Evolutionary conservation across 2,113 vertebrate genomes (phyloP).

Genomic region (Dasypus novemcinctus): DNA sequence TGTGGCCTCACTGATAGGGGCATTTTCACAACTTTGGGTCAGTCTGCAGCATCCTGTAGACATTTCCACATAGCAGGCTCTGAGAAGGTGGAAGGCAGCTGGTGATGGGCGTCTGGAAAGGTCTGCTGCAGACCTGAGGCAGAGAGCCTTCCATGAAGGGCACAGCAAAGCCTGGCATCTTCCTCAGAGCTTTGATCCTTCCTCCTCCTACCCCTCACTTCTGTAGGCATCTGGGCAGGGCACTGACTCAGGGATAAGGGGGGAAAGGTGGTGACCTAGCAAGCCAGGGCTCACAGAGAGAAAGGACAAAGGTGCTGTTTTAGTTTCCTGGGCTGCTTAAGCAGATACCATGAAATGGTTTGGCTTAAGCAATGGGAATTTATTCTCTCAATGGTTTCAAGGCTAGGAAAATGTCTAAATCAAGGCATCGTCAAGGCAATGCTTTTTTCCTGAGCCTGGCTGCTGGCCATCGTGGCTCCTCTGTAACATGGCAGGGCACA

Average conservation of each 20-base stretch:
- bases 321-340: too few species aligned
- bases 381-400: too few species aligned
- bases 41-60: neutral
- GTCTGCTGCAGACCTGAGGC: neutral
- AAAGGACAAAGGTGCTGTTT: neutral
- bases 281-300: neutral
- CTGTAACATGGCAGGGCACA: too few species aligned
- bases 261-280: neutral
- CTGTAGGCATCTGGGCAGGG: neutral
- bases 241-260: neutral
- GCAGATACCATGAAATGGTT: too few species aligned
- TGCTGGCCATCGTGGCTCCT: too few species aligned
- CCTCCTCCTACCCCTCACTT: neutral
- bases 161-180: neutral
- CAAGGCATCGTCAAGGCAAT: too few species aligned
- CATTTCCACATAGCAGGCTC: neutral
- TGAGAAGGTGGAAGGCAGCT: neutral
- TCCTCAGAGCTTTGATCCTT: neutral
- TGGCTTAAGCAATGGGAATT: too few species aligned
- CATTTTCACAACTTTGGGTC: neutral
- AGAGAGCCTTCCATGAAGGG: neutral
- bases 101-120: too few species aligned
- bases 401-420: too few species aligned
- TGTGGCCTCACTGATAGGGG: neutral
- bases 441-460: too few species aligned